Percentiles rank a stretch among this genome's conserved stretches.
phyloP scores from a whole-genome alignment of 2,113 vertebrate species.

The Onychostoma macrolepis region DNA sequence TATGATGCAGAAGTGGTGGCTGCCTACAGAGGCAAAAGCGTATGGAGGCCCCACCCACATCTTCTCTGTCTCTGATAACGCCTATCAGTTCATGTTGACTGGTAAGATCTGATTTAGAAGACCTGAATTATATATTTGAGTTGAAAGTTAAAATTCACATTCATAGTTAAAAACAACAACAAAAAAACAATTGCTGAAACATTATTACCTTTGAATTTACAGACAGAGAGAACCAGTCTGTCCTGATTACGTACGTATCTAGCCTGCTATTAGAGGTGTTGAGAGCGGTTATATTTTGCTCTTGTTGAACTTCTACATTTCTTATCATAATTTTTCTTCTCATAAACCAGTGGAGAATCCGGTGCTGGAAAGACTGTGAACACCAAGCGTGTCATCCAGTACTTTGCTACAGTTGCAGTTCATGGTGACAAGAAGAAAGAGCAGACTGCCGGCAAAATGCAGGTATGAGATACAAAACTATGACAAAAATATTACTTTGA shows the following conservation, averaged over 20 bases:
- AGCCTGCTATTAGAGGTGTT: background rate
- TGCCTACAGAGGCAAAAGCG: conserved; percentile 82
- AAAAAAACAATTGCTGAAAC: conserved; percentile 68
- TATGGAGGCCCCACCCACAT: conserved; percentile 59
- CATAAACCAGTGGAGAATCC: conserved; percentile 55
- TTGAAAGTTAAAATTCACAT: background rate
- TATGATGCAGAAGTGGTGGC: conserved; percentile 75
- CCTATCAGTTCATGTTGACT: conserved; percentile 53
- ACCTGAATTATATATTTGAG: background rate
- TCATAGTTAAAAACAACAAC: background rate
- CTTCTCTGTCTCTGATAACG: conserved; percentile 58
- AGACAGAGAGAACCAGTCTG: conserved; percentile 66
- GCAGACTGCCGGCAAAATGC: conserved; percentile 35
- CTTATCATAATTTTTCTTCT: background rate
- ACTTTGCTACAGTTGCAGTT: conserved; percentile 53
- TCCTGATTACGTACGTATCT: conserved; percentile 77
- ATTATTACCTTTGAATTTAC: conserved; percentile 49
- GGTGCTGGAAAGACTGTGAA: conserved; percentile 61
- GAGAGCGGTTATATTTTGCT: background rate
- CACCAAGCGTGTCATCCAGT: conserved; percentile 60
- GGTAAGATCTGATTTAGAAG: conserved; percentile 32
- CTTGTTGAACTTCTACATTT: background rate
- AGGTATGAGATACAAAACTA: conserved; percentile 39
- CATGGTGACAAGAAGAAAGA: conserved; percentile 25
- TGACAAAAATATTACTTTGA: background rate